These are phyloP conservation scores for Machaerirhynchus nigripectus DNA, from an alignment of 2,113 vertebrate genomes.

Conservation along the genomic window DNA sequence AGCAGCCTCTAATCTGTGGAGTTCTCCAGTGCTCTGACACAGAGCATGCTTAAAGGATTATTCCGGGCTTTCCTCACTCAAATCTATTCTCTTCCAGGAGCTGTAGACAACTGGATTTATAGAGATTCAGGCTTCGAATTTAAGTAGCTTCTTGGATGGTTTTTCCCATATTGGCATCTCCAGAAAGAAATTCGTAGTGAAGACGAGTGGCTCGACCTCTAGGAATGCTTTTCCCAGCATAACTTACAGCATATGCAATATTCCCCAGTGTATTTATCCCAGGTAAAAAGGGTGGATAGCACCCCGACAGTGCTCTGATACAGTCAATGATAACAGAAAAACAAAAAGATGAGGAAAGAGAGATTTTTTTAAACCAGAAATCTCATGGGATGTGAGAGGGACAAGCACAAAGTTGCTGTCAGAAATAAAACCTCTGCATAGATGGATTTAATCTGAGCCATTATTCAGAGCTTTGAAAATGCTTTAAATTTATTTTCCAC, in stretches of 20 bases:
- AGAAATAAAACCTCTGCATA: background rate
- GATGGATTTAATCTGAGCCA: background rate
- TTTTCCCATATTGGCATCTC: background rate
- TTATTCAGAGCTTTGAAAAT: background rate
- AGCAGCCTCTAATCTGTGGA: background rate
- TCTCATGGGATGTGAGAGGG: background rate
- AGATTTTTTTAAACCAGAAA: background rate
- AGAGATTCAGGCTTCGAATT: background rate
- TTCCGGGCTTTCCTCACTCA: background rate
- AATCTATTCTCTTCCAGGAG: background rate
- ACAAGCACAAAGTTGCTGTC: background rate
- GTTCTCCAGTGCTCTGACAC: background rate
- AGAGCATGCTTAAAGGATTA: background rate
- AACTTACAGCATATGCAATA: background rate
- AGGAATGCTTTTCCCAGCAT: background rate
- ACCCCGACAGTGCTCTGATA: background rate
- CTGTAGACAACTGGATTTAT: background rate
- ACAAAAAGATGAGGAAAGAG: background rate
- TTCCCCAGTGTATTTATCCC: background rate
- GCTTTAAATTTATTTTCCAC: background rate
- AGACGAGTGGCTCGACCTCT: background rate
- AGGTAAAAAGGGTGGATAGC: background rate
- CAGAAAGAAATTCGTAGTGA: background rate
- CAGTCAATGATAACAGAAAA: background rate
- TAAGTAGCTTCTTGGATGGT: background rate